Percentiles rank a stretch among this genome's conserved stretches.
These are phyloP conservation scores for Eriosoma lanigerum DNA, from an alignment of 1,140 invertebrate genomes.

Conservation along the genomic window DNA sequence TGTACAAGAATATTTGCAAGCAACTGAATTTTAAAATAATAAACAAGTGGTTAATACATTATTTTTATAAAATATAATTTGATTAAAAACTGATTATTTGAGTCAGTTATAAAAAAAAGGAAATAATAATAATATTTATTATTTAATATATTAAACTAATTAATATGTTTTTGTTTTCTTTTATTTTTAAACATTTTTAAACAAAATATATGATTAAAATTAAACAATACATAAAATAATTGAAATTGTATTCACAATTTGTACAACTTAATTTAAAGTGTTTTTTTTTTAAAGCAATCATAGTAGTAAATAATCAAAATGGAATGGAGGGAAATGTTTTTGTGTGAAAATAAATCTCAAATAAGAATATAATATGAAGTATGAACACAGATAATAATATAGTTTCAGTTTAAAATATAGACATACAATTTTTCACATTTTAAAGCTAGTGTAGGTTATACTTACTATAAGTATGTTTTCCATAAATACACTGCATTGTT, in stretches of 20 bases:
- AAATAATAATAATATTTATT: background rate
- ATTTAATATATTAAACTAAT: background rate
- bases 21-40: background rate
- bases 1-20: conserved; percentile 1
- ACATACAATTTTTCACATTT: conserved; percentile 4
- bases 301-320: conserved; percentile 14
- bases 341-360: conserved; percentile 28
- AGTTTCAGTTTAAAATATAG: conserved; percentile 3
- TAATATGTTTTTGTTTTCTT: background rate
- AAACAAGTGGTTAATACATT: background rate
- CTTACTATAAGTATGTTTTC: background rate
- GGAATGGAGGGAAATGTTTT: conserved; percentile 17
- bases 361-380: conserved; percentile 25
- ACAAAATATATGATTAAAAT: background rate
- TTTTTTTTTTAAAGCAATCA: background rate
- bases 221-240: background rate
- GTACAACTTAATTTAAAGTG: background rate
- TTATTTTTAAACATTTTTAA: background rate
- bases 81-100: background rate
- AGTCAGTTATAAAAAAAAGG: background rate
- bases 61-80: background rate
- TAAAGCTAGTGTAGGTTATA: background rate
- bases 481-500: background rate
- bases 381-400: conserved; percentile 12
- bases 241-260: background rate